Base-by-base conservation (phyloP, 2,888 invertebrate species). In the Heliconius cydno region DNA sequence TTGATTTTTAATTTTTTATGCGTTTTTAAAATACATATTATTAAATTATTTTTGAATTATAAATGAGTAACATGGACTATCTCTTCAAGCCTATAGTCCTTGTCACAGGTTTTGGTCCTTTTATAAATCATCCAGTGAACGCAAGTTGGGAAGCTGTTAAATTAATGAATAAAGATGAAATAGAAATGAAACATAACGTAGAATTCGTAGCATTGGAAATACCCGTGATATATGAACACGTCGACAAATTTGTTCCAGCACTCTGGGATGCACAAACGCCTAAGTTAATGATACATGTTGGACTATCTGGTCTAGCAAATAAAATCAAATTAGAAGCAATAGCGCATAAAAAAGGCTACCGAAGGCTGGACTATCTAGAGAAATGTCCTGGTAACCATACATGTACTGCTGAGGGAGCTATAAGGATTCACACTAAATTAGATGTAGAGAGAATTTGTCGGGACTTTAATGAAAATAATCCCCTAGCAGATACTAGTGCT, bases 71-170 rank as follows among this genome's bases (percentile, higher is more conserved):
- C 38, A 81, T 90, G 7, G 91, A 92, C 83, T 86, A 80, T 68
- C 83, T 90, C 77, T 89, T 91, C 60, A 92, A 90, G 82, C 92
- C 92, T 3, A 90, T 94, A 82, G 93, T 96, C 68, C 85, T 97
- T 46, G 95, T 97, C 22, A 97, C 97, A 82, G 98, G 98, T 9
- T 98, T 98, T 91, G 98, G 98, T 0, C 98, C 98, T 1, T 98
- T 98, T 91, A 90, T 94, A 13, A 92, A 92, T 65, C 97, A 98
- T 87, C 91, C 92, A 38, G 92, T 97, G 15, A 98, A 98, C 89
- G 97, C 98, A 0, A 98, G 98, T 88, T 98, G 98, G 98, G 97
- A 97, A 88, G 96, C 97, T 7, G 98, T 98, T 0, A 96, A 96
- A 87, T 87, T 96, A 78, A 92, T 97, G 85, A 94, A 95, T 74